Evolutionary conservation across 2,797 vertebrate genomes (phyloP).

Genomic region (Dendrocincla fuliginosa): DNA sequence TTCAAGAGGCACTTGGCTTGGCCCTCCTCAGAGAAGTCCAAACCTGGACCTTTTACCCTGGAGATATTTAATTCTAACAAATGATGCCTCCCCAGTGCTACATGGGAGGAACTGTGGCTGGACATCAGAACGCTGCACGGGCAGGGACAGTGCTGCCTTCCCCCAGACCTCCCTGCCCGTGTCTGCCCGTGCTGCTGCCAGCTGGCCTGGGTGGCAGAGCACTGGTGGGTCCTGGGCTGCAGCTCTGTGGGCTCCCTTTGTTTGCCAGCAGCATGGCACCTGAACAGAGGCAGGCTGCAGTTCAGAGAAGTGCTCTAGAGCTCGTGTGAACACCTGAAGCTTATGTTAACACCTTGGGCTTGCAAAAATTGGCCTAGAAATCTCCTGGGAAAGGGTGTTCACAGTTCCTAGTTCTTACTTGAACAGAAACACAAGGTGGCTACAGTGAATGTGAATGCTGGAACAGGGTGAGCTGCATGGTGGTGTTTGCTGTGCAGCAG

Average conservation of each 20-base stretch:
- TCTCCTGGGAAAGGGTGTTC: background rate
- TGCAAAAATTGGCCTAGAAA: background rate
- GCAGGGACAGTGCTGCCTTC: background rate
- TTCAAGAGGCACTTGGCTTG: background rate
- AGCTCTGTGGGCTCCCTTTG: accelerated
- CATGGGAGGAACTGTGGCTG: background rate
- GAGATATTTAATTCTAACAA: background rate
- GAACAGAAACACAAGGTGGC: background rate
- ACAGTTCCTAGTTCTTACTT: background rate
- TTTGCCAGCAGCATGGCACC: accelerated
- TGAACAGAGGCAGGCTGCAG: background rate
- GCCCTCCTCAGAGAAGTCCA: background rate
- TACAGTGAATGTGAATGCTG: background rate
- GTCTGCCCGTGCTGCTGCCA: accelerated
- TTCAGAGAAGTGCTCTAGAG: background rate
- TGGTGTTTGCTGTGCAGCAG: background rate
- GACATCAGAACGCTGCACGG: background rate
- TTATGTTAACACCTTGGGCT: background rate
- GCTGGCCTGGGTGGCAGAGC: background rate
- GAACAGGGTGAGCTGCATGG: background rate
- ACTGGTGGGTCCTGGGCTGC: background rate
- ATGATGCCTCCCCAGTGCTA: accelerated
- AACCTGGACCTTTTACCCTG: slow-evolving; percentile 1
- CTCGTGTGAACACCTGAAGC: background rate
- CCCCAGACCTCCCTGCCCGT: background rate